phyloP scores from a whole-genome alignment of 2,113 vertebrate species.

The Polyodon spathula region DNA sequence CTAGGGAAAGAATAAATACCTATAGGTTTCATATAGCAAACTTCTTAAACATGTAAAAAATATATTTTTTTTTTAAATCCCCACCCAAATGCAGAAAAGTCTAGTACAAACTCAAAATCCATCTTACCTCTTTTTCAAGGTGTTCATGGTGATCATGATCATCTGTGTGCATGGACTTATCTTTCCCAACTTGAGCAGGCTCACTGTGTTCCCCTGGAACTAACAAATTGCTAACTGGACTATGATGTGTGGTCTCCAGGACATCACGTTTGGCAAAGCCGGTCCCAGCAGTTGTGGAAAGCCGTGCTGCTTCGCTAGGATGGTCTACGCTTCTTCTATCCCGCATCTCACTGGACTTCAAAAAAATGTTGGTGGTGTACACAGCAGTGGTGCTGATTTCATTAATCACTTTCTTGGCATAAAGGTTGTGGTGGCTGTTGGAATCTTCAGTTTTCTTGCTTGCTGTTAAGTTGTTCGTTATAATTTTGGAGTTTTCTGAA shows the following conservation, averaged over 20 bases:
- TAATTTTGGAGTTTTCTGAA: background rate
- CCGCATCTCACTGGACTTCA: constrained; percentile 5
- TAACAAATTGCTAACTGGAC: constrained; percentile 35
- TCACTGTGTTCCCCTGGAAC: constrained; percentile 17
- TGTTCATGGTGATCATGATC: background rate
- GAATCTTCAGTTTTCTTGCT: constrained; percentile 36
- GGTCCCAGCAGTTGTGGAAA: background rate
- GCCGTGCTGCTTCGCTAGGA: constrained; percentile 1
- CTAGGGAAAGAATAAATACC: too few relatives aligned
- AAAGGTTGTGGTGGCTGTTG: constrained; percentile 39
- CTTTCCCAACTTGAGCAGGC: background rate
- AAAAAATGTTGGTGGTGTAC: constrained; percentile 20
- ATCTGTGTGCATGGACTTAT: background rate
- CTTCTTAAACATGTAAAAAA: too few relatives aligned
- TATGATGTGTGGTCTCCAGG: constrained; percentile 19
- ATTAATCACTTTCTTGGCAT: constrained; percentile 38
- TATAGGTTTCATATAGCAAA: too few relatives aligned
- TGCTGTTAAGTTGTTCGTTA: background rate
- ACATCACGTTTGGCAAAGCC: background rate
- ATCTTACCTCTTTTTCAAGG: constrained; percentile 27
- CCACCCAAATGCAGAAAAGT: too few relatives aligned
- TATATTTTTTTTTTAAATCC: too few relatives aligned
- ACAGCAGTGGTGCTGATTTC: constrained; percentile 28
- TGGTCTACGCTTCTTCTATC: constrained; percentile 18
- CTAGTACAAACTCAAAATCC: too few relatives aligned